phyloP scores from a whole-genome alignment of 2,888 invertebrate genomes.

The Drosophila mercatorum region DNA sequence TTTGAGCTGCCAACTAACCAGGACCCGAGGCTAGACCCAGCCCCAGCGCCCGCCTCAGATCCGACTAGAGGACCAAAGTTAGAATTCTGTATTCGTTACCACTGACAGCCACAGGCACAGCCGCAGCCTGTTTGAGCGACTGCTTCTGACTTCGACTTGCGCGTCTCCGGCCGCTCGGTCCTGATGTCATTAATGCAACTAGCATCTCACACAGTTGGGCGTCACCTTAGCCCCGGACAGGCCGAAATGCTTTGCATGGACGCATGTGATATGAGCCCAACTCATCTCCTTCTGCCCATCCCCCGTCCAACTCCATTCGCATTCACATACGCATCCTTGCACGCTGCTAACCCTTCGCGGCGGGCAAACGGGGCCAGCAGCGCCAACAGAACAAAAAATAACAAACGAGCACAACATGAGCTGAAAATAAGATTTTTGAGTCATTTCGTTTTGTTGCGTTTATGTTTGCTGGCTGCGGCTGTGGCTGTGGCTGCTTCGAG shows the following conservation, averaged over 20 bases:
- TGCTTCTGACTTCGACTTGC: constrained; percentile 76
- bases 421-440: constrained; percentile 81
- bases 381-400: constrained; percentile 56
- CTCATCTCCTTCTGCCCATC: neutral
- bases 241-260: constrained; percentile 57
- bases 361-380: constrained; percentile 46
- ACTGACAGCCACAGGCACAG: constrained; percentile 40
- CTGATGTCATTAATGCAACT: constrained; percentile 79
- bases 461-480: constrained; percentile 48
- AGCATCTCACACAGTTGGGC: constrained; percentile 44
- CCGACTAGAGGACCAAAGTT: too few species aligned
- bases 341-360: constrained; percentile 36
- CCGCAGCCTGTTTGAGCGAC: constrained; percentile 64
- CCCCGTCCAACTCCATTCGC: neutral
- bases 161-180: constrained; percentile 32
- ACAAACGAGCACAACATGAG: constrained; percentile 79
- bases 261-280: constrained; percentile 62
- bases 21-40: constrained; percentile 1
- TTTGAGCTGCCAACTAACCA: constrained; percentile 49
- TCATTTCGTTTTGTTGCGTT: constrained; percentile 79
- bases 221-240: constrained; percentile 36
- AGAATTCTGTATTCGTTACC: constrained; percentile 8
- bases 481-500: constrained; percentile 23
- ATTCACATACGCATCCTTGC: neutral
- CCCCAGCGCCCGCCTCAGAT: neutral